A percentile compares a stretch with the other conserved stretches of the same genome.
These are phyloP conservation scores for Thalassarche chlororhynchos DNA, from an alignment of 2,113 vertebrate species.

Conservation along the genomic window DNA sequence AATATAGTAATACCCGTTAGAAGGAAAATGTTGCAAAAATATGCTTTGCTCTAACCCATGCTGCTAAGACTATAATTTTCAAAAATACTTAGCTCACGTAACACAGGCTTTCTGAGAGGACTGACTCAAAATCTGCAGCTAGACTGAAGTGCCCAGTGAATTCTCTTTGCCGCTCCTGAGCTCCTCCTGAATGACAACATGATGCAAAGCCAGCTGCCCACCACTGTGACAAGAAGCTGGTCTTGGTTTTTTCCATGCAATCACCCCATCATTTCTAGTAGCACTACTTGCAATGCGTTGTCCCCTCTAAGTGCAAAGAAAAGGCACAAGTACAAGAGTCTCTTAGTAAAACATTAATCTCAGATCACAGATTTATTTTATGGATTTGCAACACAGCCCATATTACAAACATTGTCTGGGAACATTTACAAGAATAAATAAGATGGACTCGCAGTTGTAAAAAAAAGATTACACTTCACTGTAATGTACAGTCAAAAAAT, in stretches of 20 bases:
- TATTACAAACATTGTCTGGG: conserved; percentile 85
- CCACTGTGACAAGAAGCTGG: background rate
- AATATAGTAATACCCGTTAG: background rate
- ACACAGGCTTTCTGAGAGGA: background rate
- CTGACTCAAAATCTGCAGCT: background rate
- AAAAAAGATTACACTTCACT: conserved; percentile 85
- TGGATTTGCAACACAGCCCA: conserved; percentile 84
- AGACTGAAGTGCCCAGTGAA: background rate
- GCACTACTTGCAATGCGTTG: background rate
- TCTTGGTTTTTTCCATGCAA: background rate
- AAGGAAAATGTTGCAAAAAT: background rate
- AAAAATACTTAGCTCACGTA: background rate
- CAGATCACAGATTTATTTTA: conserved; percentile 85
- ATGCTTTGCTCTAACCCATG: background rate
- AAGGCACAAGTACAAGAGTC: conserved; percentile 65
- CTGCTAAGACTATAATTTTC: background rate
- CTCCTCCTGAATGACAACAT: background rate
- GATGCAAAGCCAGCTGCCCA: background rate
- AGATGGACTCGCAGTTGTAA: conserved; percentile 85
- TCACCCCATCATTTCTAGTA: background rate
- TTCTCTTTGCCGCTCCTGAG: background rate
- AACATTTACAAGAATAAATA: conserved; percentile 89
- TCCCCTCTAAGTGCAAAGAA: conserved; percentile 20
- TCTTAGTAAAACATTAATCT: conserved; percentile 84
- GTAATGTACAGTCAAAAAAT: conserved; percentile 89